These are phyloP conservation scores for Hypomecis punctinalis DNA, from an alignment of 2,888 invertebrate species.

Conservation along the genomic window DNA sequence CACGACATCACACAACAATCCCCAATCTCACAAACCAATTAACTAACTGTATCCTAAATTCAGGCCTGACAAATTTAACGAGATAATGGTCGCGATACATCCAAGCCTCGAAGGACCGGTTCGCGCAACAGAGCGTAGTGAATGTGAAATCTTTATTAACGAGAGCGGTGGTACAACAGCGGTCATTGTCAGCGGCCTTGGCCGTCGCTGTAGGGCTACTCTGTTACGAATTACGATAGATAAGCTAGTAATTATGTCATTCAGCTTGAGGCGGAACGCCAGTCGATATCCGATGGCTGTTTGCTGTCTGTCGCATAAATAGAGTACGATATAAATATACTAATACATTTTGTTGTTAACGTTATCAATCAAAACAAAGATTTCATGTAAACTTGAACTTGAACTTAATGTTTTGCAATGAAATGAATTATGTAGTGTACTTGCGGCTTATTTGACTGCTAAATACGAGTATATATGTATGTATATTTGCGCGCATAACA, in stretches of 20 bases:
- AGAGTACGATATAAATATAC: neutral
- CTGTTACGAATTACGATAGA: constrained; percentile 44
- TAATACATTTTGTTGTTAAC: too few species aligned
- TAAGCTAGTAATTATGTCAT: constrained; percentile 42
- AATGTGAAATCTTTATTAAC: constrained; percentile 68
- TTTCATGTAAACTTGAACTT: too few species aligned
- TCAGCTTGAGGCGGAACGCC: constrained; percentile 28
- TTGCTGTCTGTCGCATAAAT: constrained; percentile 11
- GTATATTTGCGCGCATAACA: too few species aligned
- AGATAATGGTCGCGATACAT: constrained; percentile 17
- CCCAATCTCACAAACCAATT: constrained; percentile 3
- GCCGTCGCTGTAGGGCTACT: constrained; percentile 49
- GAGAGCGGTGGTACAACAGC: constrained; percentile 51
- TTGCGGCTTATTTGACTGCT: too few species aligned
- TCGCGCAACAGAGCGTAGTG: constrained; percentile 39
- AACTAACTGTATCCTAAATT: neutral
- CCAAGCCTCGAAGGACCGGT: constrained; percentile 31
- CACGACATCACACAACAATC: neutral
- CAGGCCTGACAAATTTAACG: constrained; percentile 7
- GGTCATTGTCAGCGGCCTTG: constrained; percentile 63
- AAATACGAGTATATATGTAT: too few species aligned
- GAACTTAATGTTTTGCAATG: too few species aligned
- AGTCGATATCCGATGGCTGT: constrained; percentile 31
- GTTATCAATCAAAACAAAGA: too few species aligned
- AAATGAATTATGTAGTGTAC: too few species aligned